A percentile compares a stretch with the other conserved stretches of the same genome.
Evolutionary conservation across 2,797 vertebrate genomes (phyloP).

Genomic region (Tiaroga cobitis): DNA sequence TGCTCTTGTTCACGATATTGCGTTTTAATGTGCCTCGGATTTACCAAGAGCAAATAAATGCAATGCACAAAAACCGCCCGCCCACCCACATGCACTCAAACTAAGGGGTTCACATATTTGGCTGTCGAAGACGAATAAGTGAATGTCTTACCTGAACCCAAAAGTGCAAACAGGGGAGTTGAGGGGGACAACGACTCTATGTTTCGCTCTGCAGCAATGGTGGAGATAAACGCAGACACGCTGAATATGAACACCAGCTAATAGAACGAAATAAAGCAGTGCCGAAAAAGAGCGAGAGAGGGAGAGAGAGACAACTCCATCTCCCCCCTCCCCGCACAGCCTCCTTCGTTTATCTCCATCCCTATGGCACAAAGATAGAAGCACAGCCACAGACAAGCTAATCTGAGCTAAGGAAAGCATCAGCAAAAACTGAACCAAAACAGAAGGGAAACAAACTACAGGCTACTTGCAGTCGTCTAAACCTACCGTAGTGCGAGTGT

Average conservation of each 20-base stretch:
- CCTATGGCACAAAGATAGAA: slow-evolving; percentile 78
- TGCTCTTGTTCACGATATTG: slow-evolving; percentile 12
- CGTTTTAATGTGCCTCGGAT: neutral
- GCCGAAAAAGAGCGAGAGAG: slow-evolving; percentile 52
- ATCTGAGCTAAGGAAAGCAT: slow-evolving; percentile 73
- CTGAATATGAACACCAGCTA: slow-evolving; percentile 33
- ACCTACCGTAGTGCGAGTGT: slow-evolving; percentile 49
- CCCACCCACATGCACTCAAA: neutral
- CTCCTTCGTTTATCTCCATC: slow-evolving; percentile 59
- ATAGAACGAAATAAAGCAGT: slow-evolving; percentile 38
- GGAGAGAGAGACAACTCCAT: slow-evolving; percentile 44
- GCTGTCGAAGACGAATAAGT: slow-evolving; percentile 23
- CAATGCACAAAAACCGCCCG: neutral
- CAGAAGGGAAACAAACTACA: slow-evolving; percentile 68
- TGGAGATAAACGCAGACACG: slow-evolving; percentile 22
- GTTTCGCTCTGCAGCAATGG: slow-evolving; percentile 27
- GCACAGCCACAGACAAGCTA: slow-evolving; percentile 77
- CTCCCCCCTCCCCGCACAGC: slow-evolving; percentile 43
- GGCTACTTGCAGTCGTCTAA: slow-evolving; percentile 73
- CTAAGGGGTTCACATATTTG: slow-evolving; percentile 21
- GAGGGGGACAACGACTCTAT: neutral
- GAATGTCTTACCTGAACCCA: slow-evolving; percentile 51
- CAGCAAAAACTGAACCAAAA: slow-evolving; percentile 60
- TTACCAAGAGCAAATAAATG: slow-evolving; percentile 17
- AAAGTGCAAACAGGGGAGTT: slow-evolving; percentile 17